phyloP scores from a whole-genome alignment of 2,113 vertebrate genomes.

The Megaceryle torquata region DNA sequence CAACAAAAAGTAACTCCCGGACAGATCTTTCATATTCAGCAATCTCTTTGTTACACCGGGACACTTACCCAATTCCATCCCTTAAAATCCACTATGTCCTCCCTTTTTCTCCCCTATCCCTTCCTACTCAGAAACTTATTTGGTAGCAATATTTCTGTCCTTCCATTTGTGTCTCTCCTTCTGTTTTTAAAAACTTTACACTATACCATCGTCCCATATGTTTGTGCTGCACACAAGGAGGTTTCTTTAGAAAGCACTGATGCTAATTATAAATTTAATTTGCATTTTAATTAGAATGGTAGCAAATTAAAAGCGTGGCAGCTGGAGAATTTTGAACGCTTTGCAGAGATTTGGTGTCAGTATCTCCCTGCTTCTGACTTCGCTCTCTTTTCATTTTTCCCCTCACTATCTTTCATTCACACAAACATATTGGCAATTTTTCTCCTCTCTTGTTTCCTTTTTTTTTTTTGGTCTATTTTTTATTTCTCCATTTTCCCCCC shows the following conservation, averaged over 20 bases:
- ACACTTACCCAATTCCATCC: constrained; percentile 56
- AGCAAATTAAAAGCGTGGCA: constrained; percentile 99
- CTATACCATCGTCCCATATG: constrained; percentile 89
- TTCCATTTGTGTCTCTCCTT: constrained; percentile 64
- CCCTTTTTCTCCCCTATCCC: neutral
- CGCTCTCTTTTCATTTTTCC: constrained; percentile 70
- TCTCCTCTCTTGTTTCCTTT: constrained; percentile 45
- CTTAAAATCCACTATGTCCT: neutral
- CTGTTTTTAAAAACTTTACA: constrained; percentile 82
- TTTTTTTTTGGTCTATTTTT: constrained; percentile 37
- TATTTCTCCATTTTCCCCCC: constrained; percentile 24
- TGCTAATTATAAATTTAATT: constrained; percentile 99
- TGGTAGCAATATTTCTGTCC: constrained; percentile 40
- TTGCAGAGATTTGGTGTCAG: constrained; percentile 87
- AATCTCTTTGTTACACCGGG: constrained; percentile 76
- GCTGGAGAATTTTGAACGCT: constrained; percentile 99
- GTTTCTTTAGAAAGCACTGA: constrained; percentile 97
- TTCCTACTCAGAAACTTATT: constrained; percentile 37
- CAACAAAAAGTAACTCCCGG: constrained; percentile 83
- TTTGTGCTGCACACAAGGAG: constrained; percentile 92
- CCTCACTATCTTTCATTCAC: constrained; percentile 78
- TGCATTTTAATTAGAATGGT: constrained; percentile 99
- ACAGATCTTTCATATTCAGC: constrained; percentile 78
- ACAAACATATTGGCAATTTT: constrained; percentile 73
- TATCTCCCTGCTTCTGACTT: constrained; percentile 82